A percentile compares a stretch with the other conserved stretches of the same genome.
These are phyloP conservation scores for Austrolebias charrua DNA, from an alignment of 2,797 vertebrate species.

Conservation along the genomic window DNA sequence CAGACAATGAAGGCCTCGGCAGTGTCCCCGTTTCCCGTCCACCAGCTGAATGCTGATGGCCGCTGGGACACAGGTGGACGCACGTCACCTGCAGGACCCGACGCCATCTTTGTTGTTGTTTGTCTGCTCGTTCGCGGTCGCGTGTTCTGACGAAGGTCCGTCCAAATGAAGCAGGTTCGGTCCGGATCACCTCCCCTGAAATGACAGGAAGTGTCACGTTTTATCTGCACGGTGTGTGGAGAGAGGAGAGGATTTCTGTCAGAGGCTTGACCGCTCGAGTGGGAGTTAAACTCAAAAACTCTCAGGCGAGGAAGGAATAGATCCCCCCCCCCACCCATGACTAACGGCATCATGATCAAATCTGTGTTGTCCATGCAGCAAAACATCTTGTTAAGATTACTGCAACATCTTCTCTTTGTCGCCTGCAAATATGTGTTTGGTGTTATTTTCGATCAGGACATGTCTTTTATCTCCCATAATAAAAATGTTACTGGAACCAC, in stretches of 20 bases:
- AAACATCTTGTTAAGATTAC: too few species aligned
- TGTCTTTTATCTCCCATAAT: too few species aligned
- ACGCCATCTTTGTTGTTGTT: not conserved
- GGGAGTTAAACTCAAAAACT: not conserved
- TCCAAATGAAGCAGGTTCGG: not conserved
- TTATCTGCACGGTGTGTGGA: not conserved
- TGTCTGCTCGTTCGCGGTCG: not conserved
- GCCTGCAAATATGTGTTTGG: too few species aligned
- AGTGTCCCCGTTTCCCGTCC: conserved; percentile 51
- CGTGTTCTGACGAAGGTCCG: too few species aligned
- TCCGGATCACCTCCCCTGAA: not conserved
- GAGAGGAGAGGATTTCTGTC: conserved; percentile 4
- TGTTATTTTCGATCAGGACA: too few species aligned
- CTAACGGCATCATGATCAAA: too few species aligned
- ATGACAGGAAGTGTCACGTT: not conserved
- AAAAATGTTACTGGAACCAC: too few species aligned
- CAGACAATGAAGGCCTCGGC: conserved; percentile 57
- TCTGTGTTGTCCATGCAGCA: too few species aligned
- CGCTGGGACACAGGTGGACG: conserved; percentile 36
- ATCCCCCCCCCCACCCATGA: too few species aligned
- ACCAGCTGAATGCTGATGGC: conserved; percentile 65
- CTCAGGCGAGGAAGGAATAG: not conserved
- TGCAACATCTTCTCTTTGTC: too few species aligned
- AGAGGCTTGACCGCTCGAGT: not conserved
- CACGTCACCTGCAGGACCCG: conserved; percentile 13